Evolutionary conservation across 2,888 invertebrate genomes (phyloP).

Genomic region (Monochamus alternatus): DNA sequence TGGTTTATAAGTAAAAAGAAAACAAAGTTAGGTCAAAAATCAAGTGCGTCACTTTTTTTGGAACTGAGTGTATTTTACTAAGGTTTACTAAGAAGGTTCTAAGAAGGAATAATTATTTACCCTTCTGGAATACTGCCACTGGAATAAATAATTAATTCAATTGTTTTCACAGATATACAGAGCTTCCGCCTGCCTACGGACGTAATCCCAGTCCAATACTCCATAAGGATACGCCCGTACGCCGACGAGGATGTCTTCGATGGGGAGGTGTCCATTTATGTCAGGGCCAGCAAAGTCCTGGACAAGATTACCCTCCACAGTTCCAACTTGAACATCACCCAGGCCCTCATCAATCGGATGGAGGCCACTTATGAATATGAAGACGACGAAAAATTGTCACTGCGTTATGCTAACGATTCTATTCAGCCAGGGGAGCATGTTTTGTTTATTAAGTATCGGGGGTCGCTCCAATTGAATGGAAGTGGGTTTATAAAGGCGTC

Average conservation of each 20-base stretch:
- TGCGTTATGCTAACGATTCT: slow-evolving; percentile 48
- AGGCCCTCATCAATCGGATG: slow-evolving; percentile 46
- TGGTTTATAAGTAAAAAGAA: too few species aligned
- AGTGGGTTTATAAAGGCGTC: slow-evolving; percentile 77
- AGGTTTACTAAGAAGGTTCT: too few species aligned
- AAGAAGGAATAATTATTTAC: too few species aligned
- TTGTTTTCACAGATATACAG: slow-evolving; percentile 24
- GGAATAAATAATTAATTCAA: too few species aligned
- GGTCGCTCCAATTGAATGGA: slow-evolving; percentile 77
- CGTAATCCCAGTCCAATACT: slow-evolving; percentile 55
- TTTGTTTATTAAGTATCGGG: slow-evolving; percentile 76
- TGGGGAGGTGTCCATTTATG: slow-evolving; percentile 57
- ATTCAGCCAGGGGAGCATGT: slow-evolving; percentile 71
- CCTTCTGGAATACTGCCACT: too few species aligned
- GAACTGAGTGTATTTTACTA: too few species aligned
- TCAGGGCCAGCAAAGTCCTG: slow-evolving; percentile 41
- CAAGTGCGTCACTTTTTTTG: too few species aligned
- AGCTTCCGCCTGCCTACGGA: slow-evolving; percentile 46
- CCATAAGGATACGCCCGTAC: slow-evolving; percentile 55
- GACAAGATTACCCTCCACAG: slow-evolving; percentile 58
- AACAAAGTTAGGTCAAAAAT: too few species aligned
- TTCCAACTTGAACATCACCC: slow-evolving; percentile 51
- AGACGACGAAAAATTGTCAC: slow-evolving; percentile 46
- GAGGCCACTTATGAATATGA: slow-evolving; percentile 52
- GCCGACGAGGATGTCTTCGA: slow-evolving; percentile 54